phyloP scores from a whole-genome alignment of 2,888 invertebrate genomes.

The Schizotus pectinicornis region DNA sequence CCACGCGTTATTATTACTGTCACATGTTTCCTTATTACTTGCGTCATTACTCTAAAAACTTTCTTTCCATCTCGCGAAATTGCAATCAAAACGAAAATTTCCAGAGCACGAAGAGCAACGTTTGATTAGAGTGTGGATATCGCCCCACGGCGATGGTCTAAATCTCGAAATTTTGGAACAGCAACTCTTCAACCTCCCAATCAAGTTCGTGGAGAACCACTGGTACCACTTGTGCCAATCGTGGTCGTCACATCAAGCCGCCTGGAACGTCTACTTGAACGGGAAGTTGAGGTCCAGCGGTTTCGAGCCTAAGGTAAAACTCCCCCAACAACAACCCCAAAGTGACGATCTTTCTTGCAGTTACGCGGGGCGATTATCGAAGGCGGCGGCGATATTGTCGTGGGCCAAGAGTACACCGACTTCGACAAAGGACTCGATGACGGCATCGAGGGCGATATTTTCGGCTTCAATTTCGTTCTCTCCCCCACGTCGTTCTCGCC shows the following conservation, averaged over 20 bases:
- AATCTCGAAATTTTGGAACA: constrained; percentile 65
- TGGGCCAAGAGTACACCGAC: constrained; percentile 74
- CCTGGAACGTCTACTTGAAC: constrained; percentile 68
- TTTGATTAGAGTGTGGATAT: constrained; percentile 67
- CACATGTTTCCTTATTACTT: constrained; percentile 7
- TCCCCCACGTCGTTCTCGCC: constrained; percentile 61
- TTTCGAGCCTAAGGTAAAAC: constrained; percentile 50
- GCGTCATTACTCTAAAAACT: neutral
- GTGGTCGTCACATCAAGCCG: constrained; percentile 67
- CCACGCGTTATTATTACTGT: too few relatives aligned
- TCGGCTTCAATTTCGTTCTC: constrained; percentile 70
- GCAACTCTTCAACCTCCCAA: constrained; percentile 59
- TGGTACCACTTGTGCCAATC: constrained; percentile 74
- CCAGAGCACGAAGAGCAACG: constrained; percentile 64
- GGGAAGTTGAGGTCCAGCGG: constrained; percentile 61
- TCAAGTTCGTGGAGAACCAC: constrained; percentile 58
- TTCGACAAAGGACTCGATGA: constrained; percentile 69
- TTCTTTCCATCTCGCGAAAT: constrained; percentile 2
- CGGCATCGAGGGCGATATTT: constrained; percentile 72
- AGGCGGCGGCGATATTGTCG: constrained; percentile 67
- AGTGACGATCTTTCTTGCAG: constrained; percentile 57
- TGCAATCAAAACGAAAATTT: constrained; percentile 36
- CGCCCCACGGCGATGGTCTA: constrained; percentile 63
- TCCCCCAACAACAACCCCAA: neutral
- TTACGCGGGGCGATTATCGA: constrained; percentile 63